These are phyloP conservation scores for Rhamnusium bicolor DNA, from an alignment of 2,888 invertebrate genomes.

Conservation along the genomic window DNA sequence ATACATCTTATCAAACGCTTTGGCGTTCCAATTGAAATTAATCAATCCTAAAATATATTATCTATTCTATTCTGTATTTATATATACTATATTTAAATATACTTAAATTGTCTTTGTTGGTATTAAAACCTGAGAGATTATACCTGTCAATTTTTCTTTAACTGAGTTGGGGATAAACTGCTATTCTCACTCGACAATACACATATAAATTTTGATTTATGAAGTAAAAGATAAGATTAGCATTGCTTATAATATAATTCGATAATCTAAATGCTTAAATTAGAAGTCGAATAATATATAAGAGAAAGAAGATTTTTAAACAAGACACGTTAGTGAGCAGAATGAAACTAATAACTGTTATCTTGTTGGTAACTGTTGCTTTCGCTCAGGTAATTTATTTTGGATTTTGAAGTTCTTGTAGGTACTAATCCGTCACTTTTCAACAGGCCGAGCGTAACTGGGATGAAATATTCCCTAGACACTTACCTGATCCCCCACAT, in stretches of 20 bases:
- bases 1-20: no score
- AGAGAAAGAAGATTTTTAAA: background rate
- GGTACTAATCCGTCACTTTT: background rate
- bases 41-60: no score
- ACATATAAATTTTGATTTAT: background rate
- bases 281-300: background rate
- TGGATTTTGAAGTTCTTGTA: background rate
- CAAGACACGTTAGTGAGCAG: background rate
- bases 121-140: background rate
- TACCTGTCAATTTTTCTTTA: background rate
- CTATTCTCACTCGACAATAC: background rate
- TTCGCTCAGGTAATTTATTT: background rate
- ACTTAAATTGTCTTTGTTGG: no score
- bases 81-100: no score
- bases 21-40: no score
- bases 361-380: background rate
- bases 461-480: constrained; percentile 26
- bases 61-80: no score
- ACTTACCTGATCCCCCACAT: background rate
- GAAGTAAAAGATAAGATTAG: background rate
- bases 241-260: background rate
- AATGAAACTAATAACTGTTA: background rate
- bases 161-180: background rate
- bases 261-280: background rate
- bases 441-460: constrained; percentile 29